Percentiles rank a stretch among this genome's conserved stretches.
These are phyloP conservation scores for Pristionchus japonicus DNA, from an alignment of 2,888 invertebrate genomes.

Conservation along the genomic window DNA sequence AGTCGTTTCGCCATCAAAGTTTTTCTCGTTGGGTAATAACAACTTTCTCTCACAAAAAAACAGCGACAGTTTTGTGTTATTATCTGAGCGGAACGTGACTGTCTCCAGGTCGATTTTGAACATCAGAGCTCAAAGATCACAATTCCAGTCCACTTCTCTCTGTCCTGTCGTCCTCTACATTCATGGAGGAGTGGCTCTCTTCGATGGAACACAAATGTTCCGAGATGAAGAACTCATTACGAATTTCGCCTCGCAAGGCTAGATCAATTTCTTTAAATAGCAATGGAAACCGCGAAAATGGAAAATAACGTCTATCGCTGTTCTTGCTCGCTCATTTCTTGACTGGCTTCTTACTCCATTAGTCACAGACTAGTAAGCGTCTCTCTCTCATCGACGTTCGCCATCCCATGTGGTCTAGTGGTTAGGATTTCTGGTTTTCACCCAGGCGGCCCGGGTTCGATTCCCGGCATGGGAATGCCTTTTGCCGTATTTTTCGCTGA, in stretches of 20 bases:
- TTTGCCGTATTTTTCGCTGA: background rate
- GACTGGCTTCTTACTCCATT: background rate
- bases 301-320: background rate
- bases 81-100: background rate
- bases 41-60: background rate
- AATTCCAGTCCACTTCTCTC: background rate
- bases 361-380: no score
- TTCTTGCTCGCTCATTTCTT: background rate
- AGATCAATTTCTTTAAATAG: background rate
- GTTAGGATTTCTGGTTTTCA: slow-evolving; percentile 59
- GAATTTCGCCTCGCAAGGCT: background rate
- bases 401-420: slow-evolving; percentile 56
- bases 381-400: no score
- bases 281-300: background rate
- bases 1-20: background rate
- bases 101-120: background rate
- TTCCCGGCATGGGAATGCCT: slow-evolving; percentile 58
- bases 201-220: slow-evolving; percentile 35
- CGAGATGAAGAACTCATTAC: background rate
- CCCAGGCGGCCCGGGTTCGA: slow-evolving; percentile 60
- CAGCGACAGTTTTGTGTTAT: background rate
- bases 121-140: background rate
- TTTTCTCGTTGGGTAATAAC: background rate
- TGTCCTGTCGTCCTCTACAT: slow-evolving; percentile 32
- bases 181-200: slow-evolving; percentile 23